Evolutionary conservation across 1,140 invertebrate genomes (phyloP).

Genomic region (Pachypeltis micranthus): DNA sequence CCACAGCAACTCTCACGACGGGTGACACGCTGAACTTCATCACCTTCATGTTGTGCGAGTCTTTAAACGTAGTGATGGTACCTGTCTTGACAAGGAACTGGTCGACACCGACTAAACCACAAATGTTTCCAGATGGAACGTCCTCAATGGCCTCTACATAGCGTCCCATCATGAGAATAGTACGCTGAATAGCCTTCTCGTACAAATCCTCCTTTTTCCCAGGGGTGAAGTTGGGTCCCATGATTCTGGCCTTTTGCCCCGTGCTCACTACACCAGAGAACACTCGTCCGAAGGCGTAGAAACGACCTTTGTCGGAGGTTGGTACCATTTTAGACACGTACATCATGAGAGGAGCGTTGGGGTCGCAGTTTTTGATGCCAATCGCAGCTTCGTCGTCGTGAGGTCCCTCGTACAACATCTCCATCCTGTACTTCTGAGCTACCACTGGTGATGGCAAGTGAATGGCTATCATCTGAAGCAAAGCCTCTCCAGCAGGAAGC

Average conservation of each 20-base stretch:
- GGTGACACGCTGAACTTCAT: conserved; percentile 99
- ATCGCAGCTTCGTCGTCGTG: conserved; percentile 92
- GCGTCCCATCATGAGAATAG: conserved; percentile 99
- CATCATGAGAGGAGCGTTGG: conserved; percentile 98
- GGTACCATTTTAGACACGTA: conserved; percentile 99
- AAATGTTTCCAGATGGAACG: conserved; percentile 98
- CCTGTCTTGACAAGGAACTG: conserved; percentile 99
- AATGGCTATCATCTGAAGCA: conserved; percentile 99
- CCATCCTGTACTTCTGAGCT: conserved; percentile 98
- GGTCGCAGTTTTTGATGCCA: conserved; percentile 85
- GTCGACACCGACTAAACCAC: conserved; percentile 98
- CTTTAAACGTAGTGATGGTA: conserved; percentile 97
- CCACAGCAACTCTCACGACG: conserved; percentile 97
- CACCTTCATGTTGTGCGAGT: conserved; percentile 97
- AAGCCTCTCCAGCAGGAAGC: conserved; percentile 97
- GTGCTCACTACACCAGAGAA: conserved; percentile 93
- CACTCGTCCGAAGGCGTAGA: conserved; percentile 99
- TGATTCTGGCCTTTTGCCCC: conserved; percentile 92
- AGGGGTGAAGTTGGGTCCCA: conserved; percentile 95
- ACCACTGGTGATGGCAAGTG: conserved; percentile 97
- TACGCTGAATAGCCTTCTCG: conserved; percentile 98
- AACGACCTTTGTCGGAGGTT: conserved; percentile 97
- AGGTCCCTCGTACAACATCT: conserved; percentile 97
- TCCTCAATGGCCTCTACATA: conserved; percentile 99
- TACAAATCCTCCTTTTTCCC: conserved; percentile 99